Evolutionary conservation across 2,797 vertebrate genomes (phyloP), one percentile per base, ranked within the genome.

Genomic region (Muscicapa comitata): DNA sequence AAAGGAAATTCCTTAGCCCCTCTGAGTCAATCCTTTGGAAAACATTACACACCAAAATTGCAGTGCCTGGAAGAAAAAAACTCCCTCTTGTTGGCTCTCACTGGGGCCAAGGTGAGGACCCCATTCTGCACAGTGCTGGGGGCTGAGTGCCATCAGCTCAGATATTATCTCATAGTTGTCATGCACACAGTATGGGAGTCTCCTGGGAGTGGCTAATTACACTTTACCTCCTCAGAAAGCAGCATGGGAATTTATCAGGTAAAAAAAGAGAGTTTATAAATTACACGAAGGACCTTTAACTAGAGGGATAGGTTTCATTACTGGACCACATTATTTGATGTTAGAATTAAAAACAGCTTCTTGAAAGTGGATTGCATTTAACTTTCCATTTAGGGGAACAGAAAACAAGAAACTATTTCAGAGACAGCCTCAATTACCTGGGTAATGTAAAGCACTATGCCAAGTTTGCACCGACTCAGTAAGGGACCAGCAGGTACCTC

Each of bases 291-390:
- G 65, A 55, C 47, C 43, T 88, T 77, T 90, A 95, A 95, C 42
- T 20, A 45, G 53, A 84, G 37, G 61, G 43, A 48, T 8, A 78
- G 54, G 58, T 90, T 95, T 90, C 89, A 88, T 91, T 91, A 83
- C 31, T 38, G 53, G 65, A 89, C 43, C 71, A 57, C 28, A 78
- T 86, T 85, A 65, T 38, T 53, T 10, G 29, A 85, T 19, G 26
- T 17, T 89, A 93, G 81, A 94, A 96, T 93, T 88, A 62, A 91
- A 92, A 89, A 31, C 92, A 90, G 78, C 78, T 87, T 77, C 81
- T 61, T 82, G 59, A 80, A 82, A 82, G 77, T 33, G 13, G 78
- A 83, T 55, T 91, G 53, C 24, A 40, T 86, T 94, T 86, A 87
- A 71, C 45, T 93, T 94, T 58, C 61, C 57, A 83, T 91, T 62